Evolutionary conservation across 2,113 vertebrate genomes (phyloP).

Genomic region (Tylochromis polylepis): DNA sequence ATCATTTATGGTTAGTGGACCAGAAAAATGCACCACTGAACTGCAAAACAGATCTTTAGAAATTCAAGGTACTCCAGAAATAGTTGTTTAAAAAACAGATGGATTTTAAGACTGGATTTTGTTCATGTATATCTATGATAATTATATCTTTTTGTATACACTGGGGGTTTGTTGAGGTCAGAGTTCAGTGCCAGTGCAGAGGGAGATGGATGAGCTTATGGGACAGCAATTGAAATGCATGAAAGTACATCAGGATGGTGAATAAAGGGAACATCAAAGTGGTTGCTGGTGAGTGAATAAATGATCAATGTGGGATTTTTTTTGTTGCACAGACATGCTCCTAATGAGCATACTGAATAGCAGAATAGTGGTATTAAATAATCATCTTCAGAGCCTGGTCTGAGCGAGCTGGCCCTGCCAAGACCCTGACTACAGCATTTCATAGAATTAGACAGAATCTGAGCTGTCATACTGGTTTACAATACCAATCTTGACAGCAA

Average conservation of each 20-base stretch:
- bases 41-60: not conserved
- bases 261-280: constrained; percentile 53
- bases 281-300: constrained; percentile 29
- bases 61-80: not conserved
- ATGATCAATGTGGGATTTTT: constrained; percentile 28
- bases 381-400: not conserved
- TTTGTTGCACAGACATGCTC: not conserved
- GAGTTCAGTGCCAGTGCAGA: constrained; percentile 27
- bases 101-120: not conserved
- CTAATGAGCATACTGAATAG: constrained; percentile 38
- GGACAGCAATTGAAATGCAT: constrained; percentile 33
- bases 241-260: not conserved
- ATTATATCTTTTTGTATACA: not conserved
- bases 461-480: constrained; percentile 22
- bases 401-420: not conserved
- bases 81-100: not conserved
- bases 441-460: constrained; percentile 18
- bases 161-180: not conserved
- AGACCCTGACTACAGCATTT: not conserved
- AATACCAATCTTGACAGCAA: constrained; percentile 19
- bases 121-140: not conserved
- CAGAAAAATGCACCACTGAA: not conserved
- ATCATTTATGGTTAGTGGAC: not conserved
- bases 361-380: constrained; percentile 23
- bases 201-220: not conserved